Evolutionary conservation across 2,888 invertebrate genomes (phyloP), one percentile per base, ranked within the genome.

Genomic region (Tolmerus cingulatus): DNA sequence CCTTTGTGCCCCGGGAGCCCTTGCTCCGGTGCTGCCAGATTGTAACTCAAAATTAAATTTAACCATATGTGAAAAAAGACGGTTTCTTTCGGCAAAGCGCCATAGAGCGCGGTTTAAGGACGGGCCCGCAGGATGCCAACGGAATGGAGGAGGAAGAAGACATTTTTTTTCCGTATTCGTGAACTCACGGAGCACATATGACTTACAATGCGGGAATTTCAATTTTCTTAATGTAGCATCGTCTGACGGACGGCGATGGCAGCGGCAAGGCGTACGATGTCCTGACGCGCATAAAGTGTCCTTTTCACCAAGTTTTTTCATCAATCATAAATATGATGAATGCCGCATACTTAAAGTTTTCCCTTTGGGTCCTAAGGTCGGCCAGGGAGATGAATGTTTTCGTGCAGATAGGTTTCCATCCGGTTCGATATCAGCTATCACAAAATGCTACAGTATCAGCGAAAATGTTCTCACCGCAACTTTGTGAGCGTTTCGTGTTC

Each of bases 311-410:
- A 82, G 82, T 82, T 82, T 82, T 74, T 37, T 19, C 37, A 84
- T 84, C 84, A 74, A 84, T 84, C 84, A 84, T 84, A 74, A 37
- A 74, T 3, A 43, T 78, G 78, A 78, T 78, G 78, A 23, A 78
- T 78, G 34, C 46, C 12, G 43, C 37, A 37, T 78, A 27, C 27
- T 76, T 76, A 37, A 76, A 76, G 76, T 30, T 76, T 76, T 76
- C 76, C 76, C 34, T 8, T 2, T 7, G 14, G 12, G 55, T 27
- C 27, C 27, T 51, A n/a, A n/a, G 51, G 23, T 23, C 66, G 66
- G 12, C 0, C 19, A 9, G 23, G 9, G 12, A 66, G 78, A 78
- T 37, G 43, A 9, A 78, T 8, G 43, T n/a, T 78, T 40, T 37
- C 40, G 40, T 40, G 16, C 2, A 40, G 23, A 57, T 51, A 66